phyloP scores from a whole-genome alignment of 2,888 invertebrate genomes.

The Dromius quadrimaculatus region DNA sequence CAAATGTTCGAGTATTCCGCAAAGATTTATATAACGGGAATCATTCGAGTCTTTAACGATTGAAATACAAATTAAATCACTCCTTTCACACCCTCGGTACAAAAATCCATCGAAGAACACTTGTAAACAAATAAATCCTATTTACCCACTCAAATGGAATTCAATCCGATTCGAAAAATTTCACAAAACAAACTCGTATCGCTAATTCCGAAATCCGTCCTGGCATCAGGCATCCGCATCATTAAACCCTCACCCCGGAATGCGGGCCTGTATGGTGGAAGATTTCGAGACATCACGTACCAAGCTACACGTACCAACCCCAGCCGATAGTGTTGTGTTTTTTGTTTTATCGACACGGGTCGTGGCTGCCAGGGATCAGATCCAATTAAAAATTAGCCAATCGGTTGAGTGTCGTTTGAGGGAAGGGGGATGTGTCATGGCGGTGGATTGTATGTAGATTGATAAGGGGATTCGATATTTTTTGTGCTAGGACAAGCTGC shows the following conservation, averaged over 20 bases:
- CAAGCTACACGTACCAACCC: conserved; percentile 13
- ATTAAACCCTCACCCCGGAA: conserved; percentile 9
- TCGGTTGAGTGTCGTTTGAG: conserved; percentile 41
- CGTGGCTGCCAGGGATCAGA: conserved; percentile 41
- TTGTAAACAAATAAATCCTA: conserved; percentile 26
- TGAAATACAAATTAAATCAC: not conserved
- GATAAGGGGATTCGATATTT: no score
- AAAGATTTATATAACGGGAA: no score
- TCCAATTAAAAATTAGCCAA: conserved; percentile 52
- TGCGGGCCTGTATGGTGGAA: conserved; percentile 1
- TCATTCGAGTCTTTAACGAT: no score
- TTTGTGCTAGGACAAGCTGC: no score
- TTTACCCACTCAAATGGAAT: conserved; percentile 25
- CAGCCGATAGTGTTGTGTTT: conserved; percentile 34
- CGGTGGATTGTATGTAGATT: not conserved
- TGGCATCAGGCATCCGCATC: not conserved
- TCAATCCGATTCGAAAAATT: conserved; percentile 15
- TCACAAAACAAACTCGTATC: conserved; percentile 16
- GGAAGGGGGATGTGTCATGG: conserved; percentile 1
- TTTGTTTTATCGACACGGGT: conserved; percentile 41
- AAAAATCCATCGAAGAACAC: conserved; percentile 29
- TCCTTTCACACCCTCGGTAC: not conserved
- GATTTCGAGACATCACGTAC: conserved; percentile 46
- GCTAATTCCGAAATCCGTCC: conserved; percentile 15
- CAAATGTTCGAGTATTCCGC: no score